Base-by-base conservation (phyloP, 2,888 invertebrate species). In the Tiliacea citrago region DNA sequence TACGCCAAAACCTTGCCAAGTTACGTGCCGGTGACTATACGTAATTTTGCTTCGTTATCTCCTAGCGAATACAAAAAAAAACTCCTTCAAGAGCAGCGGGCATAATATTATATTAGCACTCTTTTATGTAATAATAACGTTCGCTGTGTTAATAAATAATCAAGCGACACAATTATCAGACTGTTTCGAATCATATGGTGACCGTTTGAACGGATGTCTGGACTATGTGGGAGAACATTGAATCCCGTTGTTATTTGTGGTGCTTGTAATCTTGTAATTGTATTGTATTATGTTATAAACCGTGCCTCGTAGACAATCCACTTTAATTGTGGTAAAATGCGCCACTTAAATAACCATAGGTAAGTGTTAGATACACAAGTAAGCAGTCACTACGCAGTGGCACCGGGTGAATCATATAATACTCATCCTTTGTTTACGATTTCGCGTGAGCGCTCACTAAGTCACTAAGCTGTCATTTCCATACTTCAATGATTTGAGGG, bases 151-250 rank as follows among this genome's bases (percentile, higher is more conserved):
- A 68, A 65, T 68, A 70, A 84, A 75, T 72, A 73, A 70, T 77
- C 57, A 57, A 68, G 67, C 69, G 77, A 72, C 79, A 79, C 78
- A 84, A 82, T 82, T 83, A 79, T 79, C 72, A 65, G 70, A 21
- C 73, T 72, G 75, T 75, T 82, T 79, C 16, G 71, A 71, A 75
- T 81, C 77, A 79, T 75, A 82, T 84, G 83, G 80, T 77, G 86
- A 79, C 81, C 10, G 83, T 88, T 89, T 84, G 53, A 81, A 90
- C 88, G 86, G 89, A 86, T 91, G 90, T 91, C 88, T 90, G 83
- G 81, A 82, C 94, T 91, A 89, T 85, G 94, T 92, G 95, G 95
- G 95, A 95, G 95, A 94, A 90, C 90, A 88, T 82, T 89, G 89
- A 86, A 90, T 88, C 84, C 86, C 83, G 79, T 79, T 84, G 85